A percentile compares a stretch with the other conserved stretches of the same genome.
Evolutionary conservation across 2,113 vertebrate species (phyloP).

Genomic region (Gila orcuttii): DNA sequence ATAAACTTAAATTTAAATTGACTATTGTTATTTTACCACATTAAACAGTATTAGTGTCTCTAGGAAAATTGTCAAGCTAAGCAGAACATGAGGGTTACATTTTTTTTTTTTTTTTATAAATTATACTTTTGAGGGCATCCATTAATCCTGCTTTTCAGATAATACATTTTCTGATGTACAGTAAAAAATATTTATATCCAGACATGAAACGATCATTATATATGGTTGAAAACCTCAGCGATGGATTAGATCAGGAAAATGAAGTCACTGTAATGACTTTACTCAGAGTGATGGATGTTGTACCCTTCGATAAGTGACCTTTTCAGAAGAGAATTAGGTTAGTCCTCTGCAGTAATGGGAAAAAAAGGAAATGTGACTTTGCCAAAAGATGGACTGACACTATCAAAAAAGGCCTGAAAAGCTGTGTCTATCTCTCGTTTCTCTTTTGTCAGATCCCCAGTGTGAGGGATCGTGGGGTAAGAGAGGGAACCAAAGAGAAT

Average conservation of each 20-base stretch:
- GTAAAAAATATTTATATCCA: constrained; percentile 23
- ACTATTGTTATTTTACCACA: not conserved
- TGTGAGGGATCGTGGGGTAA: constrained; percentile 45
- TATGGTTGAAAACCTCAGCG: not conserved
- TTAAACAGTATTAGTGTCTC: not conserved
- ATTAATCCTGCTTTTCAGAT: constrained; percentile 4
- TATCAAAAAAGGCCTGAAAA: constrained; percentile 40
- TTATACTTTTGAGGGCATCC: not conserved
- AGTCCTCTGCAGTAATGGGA: constrained; percentile 28
- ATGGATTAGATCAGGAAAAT: constrained; percentile 31
- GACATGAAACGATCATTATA: constrained; percentile 3
- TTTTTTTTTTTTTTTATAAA: not conserved
- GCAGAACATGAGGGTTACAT: not conserved
- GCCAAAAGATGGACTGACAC: constrained; percentile 48
- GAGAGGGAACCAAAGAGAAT: constrained; percentile 41
- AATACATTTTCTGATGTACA: not conserved
- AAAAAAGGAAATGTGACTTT: constrained; percentile 44
- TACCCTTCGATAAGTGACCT: constrained; percentile 51
- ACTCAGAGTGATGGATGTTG: constrained; percentile 44
- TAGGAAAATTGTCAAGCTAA: not conserved
- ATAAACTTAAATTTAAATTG: not conserved
- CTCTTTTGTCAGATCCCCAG: constrained; percentile 40
- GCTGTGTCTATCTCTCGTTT: constrained; percentile 43
- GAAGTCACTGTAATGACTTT: constrained; percentile 29
- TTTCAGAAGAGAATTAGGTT: constrained; percentile 47